These are phyloP conservation scores for Drosophila nasuta DNA, from an alignment of 1,140 invertebrate species.

Conservation along the genomic window DNA sequence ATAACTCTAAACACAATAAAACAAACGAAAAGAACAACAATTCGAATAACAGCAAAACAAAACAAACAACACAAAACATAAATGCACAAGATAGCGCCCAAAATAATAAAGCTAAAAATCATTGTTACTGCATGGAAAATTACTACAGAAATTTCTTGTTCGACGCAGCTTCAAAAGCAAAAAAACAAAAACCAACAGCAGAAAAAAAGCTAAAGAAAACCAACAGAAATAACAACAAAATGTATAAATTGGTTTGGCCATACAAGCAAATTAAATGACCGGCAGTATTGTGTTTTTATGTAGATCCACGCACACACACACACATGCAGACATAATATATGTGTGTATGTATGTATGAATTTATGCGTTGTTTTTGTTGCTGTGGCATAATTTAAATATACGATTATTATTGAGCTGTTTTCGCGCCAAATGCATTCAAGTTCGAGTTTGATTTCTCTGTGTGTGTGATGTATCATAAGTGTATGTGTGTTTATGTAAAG, in stretches of 20 bases:
- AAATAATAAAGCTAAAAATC: constrained; percentile 68
- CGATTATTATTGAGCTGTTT: constrained; percentile 44
- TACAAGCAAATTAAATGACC: constrained; percentile 66
- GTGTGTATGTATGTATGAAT: constrained; percentile 18
- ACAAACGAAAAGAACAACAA: constrained; percentile 17
- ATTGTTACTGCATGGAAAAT: constrained; percentile 84
- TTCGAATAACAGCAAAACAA: constrained; percentile 24
- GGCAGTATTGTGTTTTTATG: constrained; percentile 46
- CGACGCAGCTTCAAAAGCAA: constrained; percentile 40
- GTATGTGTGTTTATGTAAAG: neutral
- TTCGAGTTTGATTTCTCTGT: constrained; percentile 13
- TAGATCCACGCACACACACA: constrained; percentile 4
- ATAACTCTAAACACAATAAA: neutral
- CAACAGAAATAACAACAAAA: constrained; percentile 51
- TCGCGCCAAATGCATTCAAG: constrained; percentile 68
- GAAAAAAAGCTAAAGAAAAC: constrained; percentile 39
- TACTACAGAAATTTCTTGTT: constrained; percentile 77
- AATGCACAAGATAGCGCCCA: constrained; percentile 52
- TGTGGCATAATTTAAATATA: constrained; percentile 57
- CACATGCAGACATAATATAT: constrained; percentile 51
- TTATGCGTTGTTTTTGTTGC: constrained; percentile 21
- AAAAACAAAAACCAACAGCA: constrained; percentile 25
- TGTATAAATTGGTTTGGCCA: constrained; percentile 72
- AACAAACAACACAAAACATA: neutral
- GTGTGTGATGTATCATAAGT: neutral